Percentiles rank a stretch among this genome's conserved stretches.
Evolutionary conservation across 1,140 invertebrate species (phyloP).

Genomic region (Acyrthosiphon pisum): DNA sequence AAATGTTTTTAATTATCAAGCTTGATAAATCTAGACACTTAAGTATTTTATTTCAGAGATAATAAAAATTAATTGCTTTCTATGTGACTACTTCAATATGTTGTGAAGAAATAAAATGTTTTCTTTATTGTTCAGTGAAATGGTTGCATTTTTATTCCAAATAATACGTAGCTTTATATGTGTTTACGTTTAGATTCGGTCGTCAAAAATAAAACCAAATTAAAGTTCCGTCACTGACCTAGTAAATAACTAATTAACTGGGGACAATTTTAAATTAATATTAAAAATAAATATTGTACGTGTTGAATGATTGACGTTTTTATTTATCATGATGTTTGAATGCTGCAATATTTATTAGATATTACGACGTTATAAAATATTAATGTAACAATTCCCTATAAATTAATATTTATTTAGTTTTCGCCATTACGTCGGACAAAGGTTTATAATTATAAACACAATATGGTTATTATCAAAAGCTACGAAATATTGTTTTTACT

Average conservation of each 20-base stretch:
- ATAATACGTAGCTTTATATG: background rate
- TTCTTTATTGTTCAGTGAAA: slow-evolving; percentile 14
- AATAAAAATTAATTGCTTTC: background rate
- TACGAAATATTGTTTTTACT: background rate
- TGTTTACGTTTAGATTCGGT: background rate
- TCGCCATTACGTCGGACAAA: background rate
- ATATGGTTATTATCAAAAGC: background rate
- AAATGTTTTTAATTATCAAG: background rate
- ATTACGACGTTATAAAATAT: background rate
- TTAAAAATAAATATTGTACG: background rate
- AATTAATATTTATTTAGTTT: background rate
- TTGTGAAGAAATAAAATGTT: slow-evolving; percentile 9
- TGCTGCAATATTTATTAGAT: background rate
- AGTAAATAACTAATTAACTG: background rate
- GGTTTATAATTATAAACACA: background rate
- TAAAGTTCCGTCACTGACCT: background rate
- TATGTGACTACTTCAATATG: background rate
- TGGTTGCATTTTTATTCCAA: background rate
- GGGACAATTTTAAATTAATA: background rate
- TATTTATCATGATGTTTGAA: background rate
- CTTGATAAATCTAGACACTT: background rate
- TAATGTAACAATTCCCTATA: background rate
- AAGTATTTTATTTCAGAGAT: background rate
- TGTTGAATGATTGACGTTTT: background rate
- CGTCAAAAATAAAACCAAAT: background rate